Evolutionary conservation across 1,140 invertebrate genomes (phyloP).

Genomic region (Glossosoma conforme): DNA sequence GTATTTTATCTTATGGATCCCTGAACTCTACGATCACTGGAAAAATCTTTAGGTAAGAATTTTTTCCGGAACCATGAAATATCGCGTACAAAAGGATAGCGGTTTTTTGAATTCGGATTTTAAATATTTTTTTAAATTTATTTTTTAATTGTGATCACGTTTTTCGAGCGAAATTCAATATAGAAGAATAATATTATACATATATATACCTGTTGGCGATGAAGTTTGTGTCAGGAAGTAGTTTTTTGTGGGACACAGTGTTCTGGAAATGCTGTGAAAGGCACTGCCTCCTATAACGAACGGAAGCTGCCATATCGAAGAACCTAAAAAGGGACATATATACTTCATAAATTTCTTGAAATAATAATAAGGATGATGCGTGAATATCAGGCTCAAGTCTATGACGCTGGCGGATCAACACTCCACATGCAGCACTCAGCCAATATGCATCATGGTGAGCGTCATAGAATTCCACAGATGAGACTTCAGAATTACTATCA

Average conservation of each 20-base stretch:
- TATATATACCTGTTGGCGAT: background rate
- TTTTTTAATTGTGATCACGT: background rate
- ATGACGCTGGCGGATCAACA: background rate
- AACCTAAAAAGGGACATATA: constrained; percentile 38
- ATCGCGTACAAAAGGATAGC: background rate
- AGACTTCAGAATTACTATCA: no score
- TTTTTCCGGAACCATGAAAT: no score
- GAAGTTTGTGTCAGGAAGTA: constrained; percentile 32
- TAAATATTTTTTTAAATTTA: background rate
- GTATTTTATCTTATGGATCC: no score
- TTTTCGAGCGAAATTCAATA: background rate
- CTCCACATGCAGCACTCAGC: background rate
- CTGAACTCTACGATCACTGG: no score
- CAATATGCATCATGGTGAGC: background rate
- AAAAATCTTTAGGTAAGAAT: no score
- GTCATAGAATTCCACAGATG: background rate
- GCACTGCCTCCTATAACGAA: constrained; percentile 49
- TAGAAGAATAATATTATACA: background rate
- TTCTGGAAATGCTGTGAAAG: constrained; percentile 56
- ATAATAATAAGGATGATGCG: background rate
- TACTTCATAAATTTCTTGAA: background rate
- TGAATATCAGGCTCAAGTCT: background rate
- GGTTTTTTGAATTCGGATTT: background rate
- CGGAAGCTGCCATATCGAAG: constrained; percentile 66
- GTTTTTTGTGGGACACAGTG: constrained; percentile 59